Percentiles rank a stretch among this genome's conserved stretches.
Evolutionary conservation across 1,140 invertebrate species (phyloP).

Genomic region (Heterodera carotae): DNA sequence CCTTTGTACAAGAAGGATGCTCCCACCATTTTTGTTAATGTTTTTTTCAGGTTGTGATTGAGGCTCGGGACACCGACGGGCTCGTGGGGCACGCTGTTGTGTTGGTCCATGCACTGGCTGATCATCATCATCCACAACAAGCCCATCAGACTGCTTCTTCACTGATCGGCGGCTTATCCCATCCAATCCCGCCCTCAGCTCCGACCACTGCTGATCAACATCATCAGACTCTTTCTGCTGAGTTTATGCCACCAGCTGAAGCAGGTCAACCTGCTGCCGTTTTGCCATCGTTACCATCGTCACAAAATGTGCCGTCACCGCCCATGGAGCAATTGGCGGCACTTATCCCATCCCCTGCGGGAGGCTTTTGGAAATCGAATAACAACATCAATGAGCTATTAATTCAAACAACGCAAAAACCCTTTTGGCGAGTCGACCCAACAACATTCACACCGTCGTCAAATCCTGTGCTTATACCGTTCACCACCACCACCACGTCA

Average conservation of each 20-base stretch:
- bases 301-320: not conserved
- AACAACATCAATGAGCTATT: not conserved
- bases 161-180: not conserved
- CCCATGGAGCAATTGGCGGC: not conserved
- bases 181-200: not conserved
- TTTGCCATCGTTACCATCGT: slow-evolving; percentile 6
- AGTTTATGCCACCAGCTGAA: not conserved
- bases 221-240: not conserved
- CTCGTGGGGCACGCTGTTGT: slow-evolving; percentile 49
- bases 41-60: slow-evolving; percentile 53
- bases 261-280: not conserved
- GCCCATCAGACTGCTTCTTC: slow-evolving; percentile 1
- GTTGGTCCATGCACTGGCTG: slow-evolving; percentile 53
- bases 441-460: not conserved
- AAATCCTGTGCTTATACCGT: not conserved
- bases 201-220: slow-evolving; percentile 5
- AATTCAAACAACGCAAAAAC: not conserved
- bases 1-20: too few species aligned
- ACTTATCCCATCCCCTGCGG: not conserved
- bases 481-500: not conserved
- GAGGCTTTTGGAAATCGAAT: not conserved
- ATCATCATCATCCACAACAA: too few species aligned
- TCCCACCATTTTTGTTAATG: not conserved
- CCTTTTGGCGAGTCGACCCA: not conserved
- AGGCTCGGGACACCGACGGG: slow-evolving; percentile 60